Base-by-base conservation (phyloP, 2,888 invertebrate species). In the Nebria salina region DNA sequence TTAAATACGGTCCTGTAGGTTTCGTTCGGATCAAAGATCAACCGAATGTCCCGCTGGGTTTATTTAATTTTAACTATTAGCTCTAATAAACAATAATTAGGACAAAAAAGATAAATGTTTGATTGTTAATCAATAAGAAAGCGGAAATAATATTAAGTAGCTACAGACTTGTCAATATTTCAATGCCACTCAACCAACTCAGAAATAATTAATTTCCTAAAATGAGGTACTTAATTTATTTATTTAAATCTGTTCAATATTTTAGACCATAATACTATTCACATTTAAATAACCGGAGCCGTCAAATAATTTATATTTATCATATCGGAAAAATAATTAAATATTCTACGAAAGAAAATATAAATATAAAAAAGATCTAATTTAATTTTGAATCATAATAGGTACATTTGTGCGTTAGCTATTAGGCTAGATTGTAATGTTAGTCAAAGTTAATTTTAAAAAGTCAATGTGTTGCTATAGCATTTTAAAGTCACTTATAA, bases 71-170 rank as follows among this genome's bases (percentile, higher is more conserved):
- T 26, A 34, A 11, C 70, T 70, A 70, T 70, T 70, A 70, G 70
- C 25, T 70, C 66, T 70, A 70, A 70, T 70, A 70, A 70, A 70
- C 70, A 70, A 54, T 70, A 70, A 70, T 70, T 70, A 70, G 70
- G 34, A 25, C 25, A 11, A 20, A 26, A 5, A 70, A 70, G 70
- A 70, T 70, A 70, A 70, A 70, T 70, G 70, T 70, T 70, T 11
- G 70, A 26, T 70, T 25, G 13, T 70, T 26, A 25, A 70, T 70
- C n/a, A 70, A 70, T 70, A 70, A 70, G 15, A 26, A 70, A 70
- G 13, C 70, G 13, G 34, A 11, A 70, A 25, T 25, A 70, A 70
- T 70, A 70, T 54, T 54, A 54, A 54, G 54, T 54, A 54, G 54
- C 54, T 54, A 13, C 54, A 54, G 54, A 7, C 13, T 54, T 54